phyloP scores from a whole-genome alignment of 2,113 vertebrate genomes.

The Gasterosteus nipponicus region DNA sequence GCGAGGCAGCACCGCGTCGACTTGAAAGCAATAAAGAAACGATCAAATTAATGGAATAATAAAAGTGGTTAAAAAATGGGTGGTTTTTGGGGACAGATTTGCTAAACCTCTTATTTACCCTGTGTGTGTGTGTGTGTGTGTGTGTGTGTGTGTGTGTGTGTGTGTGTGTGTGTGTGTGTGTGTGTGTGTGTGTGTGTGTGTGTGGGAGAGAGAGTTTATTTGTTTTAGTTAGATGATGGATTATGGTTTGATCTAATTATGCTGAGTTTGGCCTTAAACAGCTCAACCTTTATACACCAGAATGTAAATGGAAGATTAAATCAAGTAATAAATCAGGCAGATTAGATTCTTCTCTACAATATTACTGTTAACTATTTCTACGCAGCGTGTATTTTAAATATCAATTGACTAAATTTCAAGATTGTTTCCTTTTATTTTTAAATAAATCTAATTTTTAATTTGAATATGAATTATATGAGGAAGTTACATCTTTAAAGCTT shows the following conservation, averaged over 20 bases:
- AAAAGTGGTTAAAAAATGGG: conserved; percentile 25
- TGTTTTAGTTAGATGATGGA: conserved; percentile 6
- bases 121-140: not conserved
- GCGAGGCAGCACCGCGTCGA: not conserved
- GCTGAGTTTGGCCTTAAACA: not conserved
- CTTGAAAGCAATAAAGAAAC: conserved; percentile 21
- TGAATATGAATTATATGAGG: not conserved
- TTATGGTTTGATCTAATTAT: conserved; percentile 6
- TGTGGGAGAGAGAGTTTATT: not conserved
- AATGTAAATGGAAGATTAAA: not conserved
- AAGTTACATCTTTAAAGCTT: not conserved
- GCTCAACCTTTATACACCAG: not conserved
- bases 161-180: no score
- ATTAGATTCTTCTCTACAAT: not conserved
- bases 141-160: no score
- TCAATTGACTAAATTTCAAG: not conserved
- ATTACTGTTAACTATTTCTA: not conserved
- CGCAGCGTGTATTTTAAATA: not conserved
- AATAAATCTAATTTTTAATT: not conserved
- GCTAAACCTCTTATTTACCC: conserved; percentile 11
- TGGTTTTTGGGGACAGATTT: not conserved
- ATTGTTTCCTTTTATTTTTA: not conserved
- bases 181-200: not conserved
- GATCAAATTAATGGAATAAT: conserved; percentile 44
- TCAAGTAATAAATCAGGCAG: not conserved